Conservation (phyloP, 1,140 invertebrate species). For the Myzus persicae region DNA sequence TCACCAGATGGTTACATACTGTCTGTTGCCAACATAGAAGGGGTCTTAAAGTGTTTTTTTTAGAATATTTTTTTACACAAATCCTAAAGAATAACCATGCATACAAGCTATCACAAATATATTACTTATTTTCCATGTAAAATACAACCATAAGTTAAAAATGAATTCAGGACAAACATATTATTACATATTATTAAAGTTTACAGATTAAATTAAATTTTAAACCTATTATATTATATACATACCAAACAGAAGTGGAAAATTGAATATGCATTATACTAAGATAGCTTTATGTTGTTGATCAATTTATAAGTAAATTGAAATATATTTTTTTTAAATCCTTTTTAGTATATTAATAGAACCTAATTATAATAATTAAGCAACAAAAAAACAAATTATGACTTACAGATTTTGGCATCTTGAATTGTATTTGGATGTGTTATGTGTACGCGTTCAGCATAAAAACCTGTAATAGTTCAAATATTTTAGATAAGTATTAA, state of each 20-base stretch:
- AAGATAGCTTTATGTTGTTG: too few species aligned
- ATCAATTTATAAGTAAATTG: not conserved
- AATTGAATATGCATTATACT: not conserved
- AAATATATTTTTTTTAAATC: not conserved
- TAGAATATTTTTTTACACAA: not conserved
- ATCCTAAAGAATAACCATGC: not conserved
- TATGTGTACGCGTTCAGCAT: conserved; percentile 8
- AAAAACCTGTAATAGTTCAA: conserved; percentile 36
- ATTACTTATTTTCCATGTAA: not conserved
- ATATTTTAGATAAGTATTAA: not conserved
- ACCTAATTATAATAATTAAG: not conserved
- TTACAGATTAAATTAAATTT: not conserved
- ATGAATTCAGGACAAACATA: not conserved
- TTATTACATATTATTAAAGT: too few species aligned
- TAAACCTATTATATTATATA: not conserved
- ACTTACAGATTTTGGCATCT: conserved; percentile 56
- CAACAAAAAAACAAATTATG: not conserved
- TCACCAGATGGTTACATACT: conserved; percentile 28
- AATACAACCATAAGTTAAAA: not conserved
- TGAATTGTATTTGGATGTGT: not conserved
- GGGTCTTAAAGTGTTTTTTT: conserved; percentile 17
- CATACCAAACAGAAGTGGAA: not conserved
- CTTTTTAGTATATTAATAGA: not conserved
- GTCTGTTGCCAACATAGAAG: conserved; percentile 35
- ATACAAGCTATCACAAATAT: not conserved